Conservation (phyloP, 2,888 invertebrate genomes). For the Andrena marginata region DNA sequence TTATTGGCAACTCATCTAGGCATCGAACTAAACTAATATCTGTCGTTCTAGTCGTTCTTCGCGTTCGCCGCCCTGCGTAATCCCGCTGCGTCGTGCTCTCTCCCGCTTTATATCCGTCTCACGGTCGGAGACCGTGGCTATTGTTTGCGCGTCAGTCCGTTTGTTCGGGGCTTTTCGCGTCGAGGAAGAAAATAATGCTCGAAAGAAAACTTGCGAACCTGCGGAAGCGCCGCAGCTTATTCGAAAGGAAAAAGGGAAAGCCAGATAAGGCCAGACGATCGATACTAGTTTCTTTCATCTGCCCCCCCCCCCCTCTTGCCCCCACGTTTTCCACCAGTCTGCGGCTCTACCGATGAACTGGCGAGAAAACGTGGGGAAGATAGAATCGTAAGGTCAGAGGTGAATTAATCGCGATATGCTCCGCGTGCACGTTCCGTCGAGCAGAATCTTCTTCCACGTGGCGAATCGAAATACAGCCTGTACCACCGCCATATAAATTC, state of each 20-base stretch:
- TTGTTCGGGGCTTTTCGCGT: conserved; percentile 6
- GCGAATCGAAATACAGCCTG: conserved; percentile 2
- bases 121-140: background rate
- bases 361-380: background rate
- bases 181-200: background rate
- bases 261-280: background rate
- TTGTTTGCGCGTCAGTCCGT: conserved; percentile 7
- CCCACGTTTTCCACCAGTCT: background rate
- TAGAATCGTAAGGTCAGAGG: conserved; percentile 18
- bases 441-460: conserved; percentile 9
- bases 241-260: background rate
- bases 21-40: conserved; percentile 84
- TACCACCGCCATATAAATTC: background rate
- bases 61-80: conserved; percentile 63
- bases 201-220: background rate
- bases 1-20: conserved; percentile 85
- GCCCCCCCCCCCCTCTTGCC: background rate
- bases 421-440: background rate
- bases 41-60: conserved; percentile 76
- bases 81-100: conserved; percentile 43
- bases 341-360: background rate
- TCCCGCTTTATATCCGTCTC: background rate
- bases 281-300: background rate
- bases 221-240: background rate
- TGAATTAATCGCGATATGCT: conserved; percentile 1